Base-by-base conservation (phyloP, 1,140 invertebrate species). In the Penaeus indicus region DNA sequence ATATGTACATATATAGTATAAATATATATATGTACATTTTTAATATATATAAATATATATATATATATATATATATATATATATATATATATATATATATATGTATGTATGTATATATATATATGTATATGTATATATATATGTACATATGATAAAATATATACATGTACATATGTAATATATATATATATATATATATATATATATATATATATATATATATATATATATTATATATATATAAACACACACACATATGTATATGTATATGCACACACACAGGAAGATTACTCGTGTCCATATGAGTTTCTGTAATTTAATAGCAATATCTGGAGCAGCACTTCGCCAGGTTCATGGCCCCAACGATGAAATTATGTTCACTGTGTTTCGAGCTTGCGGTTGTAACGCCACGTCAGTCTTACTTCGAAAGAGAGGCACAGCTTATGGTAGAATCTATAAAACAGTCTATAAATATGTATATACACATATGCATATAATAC, bases 1-100 rank as follows among this genome's bases (percentile, higher is more conserved):
- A n/a, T n/a, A n/a, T n/a, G n/a, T n/a, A n/a, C n/a, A n/a, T n/a
- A n/a, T n/a, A n/a, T n/a, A n/a, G n/a, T n/a, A n/a, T n/a, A n/a
- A n/a, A n/a, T n/a, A n/a, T n/a, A n/a, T n/a, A n/a, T n/a, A n/a
- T n/a, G n/a, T n/a, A 47, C 38, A 47, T 79, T 32, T 7, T 1
- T 3, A n/a, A 25, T 32, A 78, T 78, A 78, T 78, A 78, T 84
- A 84, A 67, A 84, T 67, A 64, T 84, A 84, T 84, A 64, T 64
- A 67, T 84, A 84, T 84, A 84, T 84, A 84, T 84, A 84, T 64
- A 84, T 84, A 84, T 84, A 32, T 84, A 84, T 67, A 27, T 84
- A 64, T 42, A 79, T 54, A 79, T 54, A 79, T 54, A 79, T 54
- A 79, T 22, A 79, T 22, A 80, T 25, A 60, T 13, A 80, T n/a